These are phyloP conservation scores for Luperina testacea DNA, from an alignment of 2,888 invertebrate species.

Conservation along the genomic window DNA sequence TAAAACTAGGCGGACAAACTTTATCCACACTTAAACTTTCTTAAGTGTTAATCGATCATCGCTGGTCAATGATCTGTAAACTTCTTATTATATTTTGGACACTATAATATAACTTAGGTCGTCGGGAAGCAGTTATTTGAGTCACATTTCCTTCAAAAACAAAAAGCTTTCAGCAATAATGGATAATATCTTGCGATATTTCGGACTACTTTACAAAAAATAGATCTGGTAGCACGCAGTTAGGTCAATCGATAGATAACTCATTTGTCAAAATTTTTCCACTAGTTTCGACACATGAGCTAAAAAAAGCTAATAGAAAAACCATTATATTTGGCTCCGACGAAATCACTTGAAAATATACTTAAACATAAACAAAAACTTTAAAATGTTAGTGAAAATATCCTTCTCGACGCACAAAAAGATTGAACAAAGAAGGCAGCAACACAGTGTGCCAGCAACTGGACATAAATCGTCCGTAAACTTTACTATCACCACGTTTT, in stretches of 20 bases:
- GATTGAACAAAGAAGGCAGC: slow-evolving; percentile 57
- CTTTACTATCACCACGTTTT: slow-evolving; percentile 63
- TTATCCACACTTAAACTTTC: slow-evolving; percentile 80
- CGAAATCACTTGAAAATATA: slow-evolving; percentile 37
- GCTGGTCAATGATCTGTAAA: slow-evolving; percentile 80
- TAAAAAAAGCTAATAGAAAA: slow-evolving; percentile 20
- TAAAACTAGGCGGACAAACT: slow-evolving; percentile 80
- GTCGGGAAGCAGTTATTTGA: neutral
- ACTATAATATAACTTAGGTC: neutral
- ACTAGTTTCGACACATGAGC: slow-evolving; percentile 22
- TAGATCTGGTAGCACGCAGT: slow-evolving; percentile 13
- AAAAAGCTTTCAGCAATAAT: slow-evolving; percentile 18
- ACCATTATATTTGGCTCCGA: slow-evolving; percentile 27
- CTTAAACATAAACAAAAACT: slow-evolving; percentile 43
- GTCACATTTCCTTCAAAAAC: neutral
- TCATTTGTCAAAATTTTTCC: slow-evolving; percentile 49
- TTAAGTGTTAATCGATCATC: slow-evolving; percentile 85
- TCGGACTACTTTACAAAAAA: slow-evolving; percentile 11
- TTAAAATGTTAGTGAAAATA: slow-evolving; percentile 47
- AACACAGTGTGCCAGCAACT: slow-evolving; percentile 55
- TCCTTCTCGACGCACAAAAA: slow-evolving; percentile 47
- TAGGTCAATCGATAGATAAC: slow-evolving; percentile 41
- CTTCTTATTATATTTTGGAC: slow-evolving; percentile 60
- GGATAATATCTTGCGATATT: slow-evolving; percentile 5
- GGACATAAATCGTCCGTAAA: slow-evolving; percentile 65